These are phyloP conservation scores for Neuroterus valhalla DNA, from an alignment of 1,140 invertebrate genomes.

Conservation along the genomic window DNA sequence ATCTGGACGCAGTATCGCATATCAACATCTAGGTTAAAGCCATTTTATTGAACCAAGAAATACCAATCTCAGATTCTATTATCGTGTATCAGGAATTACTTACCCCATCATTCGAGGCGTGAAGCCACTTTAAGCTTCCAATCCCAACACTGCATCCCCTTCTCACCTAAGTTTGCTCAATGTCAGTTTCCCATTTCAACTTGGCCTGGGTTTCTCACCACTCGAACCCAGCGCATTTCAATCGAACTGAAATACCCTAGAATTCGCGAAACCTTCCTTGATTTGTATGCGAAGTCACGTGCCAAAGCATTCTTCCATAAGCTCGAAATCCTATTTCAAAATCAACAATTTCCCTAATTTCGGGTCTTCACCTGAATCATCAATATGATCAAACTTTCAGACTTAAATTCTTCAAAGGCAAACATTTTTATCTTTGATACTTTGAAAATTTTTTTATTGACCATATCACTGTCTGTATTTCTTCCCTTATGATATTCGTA, in stretches of 20 bases:
- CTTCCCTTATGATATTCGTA: too few species aligned
- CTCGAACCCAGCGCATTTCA: constrained; percentile 41
- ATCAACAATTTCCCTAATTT: too few species aligned
- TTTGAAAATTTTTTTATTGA: too few species aligned
- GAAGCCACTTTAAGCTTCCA: constrained; percentile 45
- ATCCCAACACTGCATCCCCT: constrained; percentile 33
- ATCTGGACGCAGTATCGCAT: constrained; percentile 42
- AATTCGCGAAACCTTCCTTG: neutral
- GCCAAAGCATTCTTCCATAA: neutral
- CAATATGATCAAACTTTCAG: too few species aligned
- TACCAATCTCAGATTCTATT: constrained; percentile 55
- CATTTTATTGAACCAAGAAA: constrained; percentile 47
- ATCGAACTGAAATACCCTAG: constrained; percentile 36
- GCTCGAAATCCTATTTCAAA: neutral
- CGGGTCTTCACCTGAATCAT: too few species aligned
- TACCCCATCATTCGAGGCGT: constrained; percentile 50
- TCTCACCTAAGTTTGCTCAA: constrained; percentile 37
- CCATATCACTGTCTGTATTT: too few species aligned
- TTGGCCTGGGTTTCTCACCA: constrained; percentile 38
- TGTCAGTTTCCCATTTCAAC: constrained; percentile 53
- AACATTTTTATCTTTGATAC: too few species aligned
- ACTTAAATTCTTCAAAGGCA: too few species aligned
- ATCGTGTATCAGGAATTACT: constrained; percentile 53
- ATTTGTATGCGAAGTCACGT: constrained; percentile 7
- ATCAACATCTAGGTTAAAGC: constrained; percentile 47